A percentile compares a stretch with the other conserved stretches of the same genome.
phyloP scores from a whole-genome alignment of 2,888 invertebrate genomes.

The Seladonia tumulorum region DNA sequence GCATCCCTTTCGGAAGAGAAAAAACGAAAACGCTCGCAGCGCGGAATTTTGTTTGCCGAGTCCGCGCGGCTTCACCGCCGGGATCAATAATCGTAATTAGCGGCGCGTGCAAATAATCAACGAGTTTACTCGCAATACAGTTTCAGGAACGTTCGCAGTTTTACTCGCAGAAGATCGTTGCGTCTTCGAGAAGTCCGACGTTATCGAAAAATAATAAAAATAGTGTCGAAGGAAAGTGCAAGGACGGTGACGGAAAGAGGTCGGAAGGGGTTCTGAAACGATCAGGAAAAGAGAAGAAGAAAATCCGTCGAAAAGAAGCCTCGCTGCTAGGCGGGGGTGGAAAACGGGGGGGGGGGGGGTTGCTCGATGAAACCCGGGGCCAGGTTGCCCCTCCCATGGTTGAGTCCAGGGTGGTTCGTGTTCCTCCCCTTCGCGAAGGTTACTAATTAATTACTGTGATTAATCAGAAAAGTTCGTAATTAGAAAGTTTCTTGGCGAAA shows the following conservation, averaged over 20 bases:
- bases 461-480: slow-evolving; percentile 87
- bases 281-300: slow-evolving; percentile 13
- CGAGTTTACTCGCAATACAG: not conserved
- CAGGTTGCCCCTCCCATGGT: not conserved
- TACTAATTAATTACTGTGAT: slow-evolving; percentile 87
- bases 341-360: slow-evolving; percentile 7
- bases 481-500: slow-evolving; percentile 86
- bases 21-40: not conserved
- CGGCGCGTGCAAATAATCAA: not conserved
- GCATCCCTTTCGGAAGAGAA: not conserved
- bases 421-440: slow-evolving; percentile 73
- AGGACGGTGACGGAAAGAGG: not conserved
- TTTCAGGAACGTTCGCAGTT: not conserved
- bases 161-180: no score
- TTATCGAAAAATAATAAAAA: slow-evolving; percentile 37
- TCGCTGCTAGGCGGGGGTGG: not conserved
- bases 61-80: not conserved
- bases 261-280: slow-evolving; percentile 21
- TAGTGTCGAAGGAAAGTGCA: not conserved
- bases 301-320: slow-evolving; percentile 30
- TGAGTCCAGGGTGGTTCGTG: slow-evolving; percentile 58
- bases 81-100: slow-evolving; percentile 1
- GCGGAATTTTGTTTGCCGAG: slow-evolving; percentile 4
- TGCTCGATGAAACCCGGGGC: slow-evolving; percentile 51
- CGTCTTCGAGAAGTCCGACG: not conserved